Base-by-base conservation (phyloP, 2,797 vertebrate genomes). In the Staurois parvus region DNA sequence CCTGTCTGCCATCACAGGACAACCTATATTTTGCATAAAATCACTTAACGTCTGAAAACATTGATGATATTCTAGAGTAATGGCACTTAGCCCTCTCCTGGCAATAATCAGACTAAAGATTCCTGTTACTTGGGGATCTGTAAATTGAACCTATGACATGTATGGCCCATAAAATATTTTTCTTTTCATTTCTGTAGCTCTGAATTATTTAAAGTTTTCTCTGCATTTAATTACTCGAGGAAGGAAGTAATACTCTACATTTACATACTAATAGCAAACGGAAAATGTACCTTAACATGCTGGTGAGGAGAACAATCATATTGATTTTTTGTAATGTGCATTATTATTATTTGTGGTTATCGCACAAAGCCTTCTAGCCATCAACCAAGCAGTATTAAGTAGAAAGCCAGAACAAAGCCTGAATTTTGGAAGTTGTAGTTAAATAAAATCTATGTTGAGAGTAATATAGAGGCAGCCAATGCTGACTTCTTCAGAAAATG, bases 1-100 rank as follows among this genome's bases (percentile, higher is more conserved):
- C 66, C 62, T 81, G 59, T 59, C 11, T 30, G 62, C 59, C 10
- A n/a, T 79, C 12, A 73, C 62, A 34, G 84, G 56, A 74, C 77
- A 68, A 59, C 30, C 1, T 30, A 30, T n/a, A 85, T 21, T 67
- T 59, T 56, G 45, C 29, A 67, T 67, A 66, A 26, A 40, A 48
- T 74, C 21, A 13, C 34, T 81, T 72, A 72, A 59, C 21, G 15
- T 19, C 21, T 30, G 15, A 48, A 12, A 21, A 68, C 2, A 64
- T 66, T 26, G 24, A 28, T 45, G 26, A 42, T 24, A 24, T 29
- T 24, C 40, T 19, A 40, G 29, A 42, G 29, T 30, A 30, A 40
- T 24, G 3, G 30, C 21, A 69, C 26, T 42, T 0, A 64, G 30
- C 32, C 17, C 59, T 32, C 5, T 26, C n/a, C 28, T 76, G 30